Conservation (phyloP, 2,888 invertebrate species). For the Tetheella fluctuosa region DNA sequence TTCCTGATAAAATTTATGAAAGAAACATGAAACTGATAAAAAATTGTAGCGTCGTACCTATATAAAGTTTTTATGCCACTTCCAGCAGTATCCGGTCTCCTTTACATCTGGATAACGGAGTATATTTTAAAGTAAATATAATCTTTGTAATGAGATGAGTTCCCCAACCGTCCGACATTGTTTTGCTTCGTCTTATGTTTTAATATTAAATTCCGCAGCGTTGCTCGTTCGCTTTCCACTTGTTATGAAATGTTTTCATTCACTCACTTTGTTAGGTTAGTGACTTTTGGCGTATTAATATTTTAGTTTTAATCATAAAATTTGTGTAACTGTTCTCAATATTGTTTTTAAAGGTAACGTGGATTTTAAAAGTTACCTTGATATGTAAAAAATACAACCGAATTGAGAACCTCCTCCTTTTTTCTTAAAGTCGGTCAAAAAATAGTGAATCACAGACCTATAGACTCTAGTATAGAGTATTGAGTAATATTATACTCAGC, state of each 20-base stretch:
- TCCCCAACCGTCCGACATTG: conserved; percentile 23
- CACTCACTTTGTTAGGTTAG: conserved; percentile 1
- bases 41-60: background rate
- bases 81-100: background rate
- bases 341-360: background rate
- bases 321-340: background rate
- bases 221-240: background rate
- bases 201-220: conserved; percentile 13
- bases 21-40: background rate
- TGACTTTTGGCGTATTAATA: background rate
- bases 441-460: no score
- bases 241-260: conserved; percentile 9
- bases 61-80: background rate
- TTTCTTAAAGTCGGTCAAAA: no score
- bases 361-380: background rate
- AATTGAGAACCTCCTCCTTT: no score
- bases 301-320: background rate
- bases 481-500: background rate
- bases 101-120: conserved; percentile 11
- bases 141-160: conserved; percentile 38
- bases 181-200: conserved; percentile 18
- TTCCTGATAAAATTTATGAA: no score
- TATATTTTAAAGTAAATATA: conserved; percentile 37
- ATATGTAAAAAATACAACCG: no score
- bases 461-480: no score